phyloP scores from a whole-genome alignment of 2,888 invertebrate species.

The Aethes cnicana region DNA sequence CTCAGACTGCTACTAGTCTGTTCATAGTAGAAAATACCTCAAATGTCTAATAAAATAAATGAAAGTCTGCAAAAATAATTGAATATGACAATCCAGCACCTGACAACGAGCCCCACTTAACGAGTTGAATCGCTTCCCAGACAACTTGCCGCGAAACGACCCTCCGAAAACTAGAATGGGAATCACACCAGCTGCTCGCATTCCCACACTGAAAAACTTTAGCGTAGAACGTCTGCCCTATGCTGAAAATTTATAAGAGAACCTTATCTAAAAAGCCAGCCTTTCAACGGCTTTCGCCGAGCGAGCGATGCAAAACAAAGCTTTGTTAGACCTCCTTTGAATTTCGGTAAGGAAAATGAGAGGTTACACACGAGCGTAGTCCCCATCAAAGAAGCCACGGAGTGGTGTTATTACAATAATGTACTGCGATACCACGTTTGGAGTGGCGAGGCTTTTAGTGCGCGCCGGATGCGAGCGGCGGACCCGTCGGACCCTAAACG shows the following conservation, averaged over 20 bases:
- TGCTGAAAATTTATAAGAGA: slow-evolving; percentile 75
- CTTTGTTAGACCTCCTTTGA: slow-evolving; percentile 80
- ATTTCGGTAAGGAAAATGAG: slow-evolving; percentile 80
- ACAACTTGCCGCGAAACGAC: slow-evolving; percentile 57
- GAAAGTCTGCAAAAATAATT: too few species aligned
- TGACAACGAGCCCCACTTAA: slow-evolving; percentile 36
- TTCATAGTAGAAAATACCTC: too few species aligned
- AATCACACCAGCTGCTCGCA: slow-evolving; percentile 66
- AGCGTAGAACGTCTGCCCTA: slow-evolving; percentile 64
- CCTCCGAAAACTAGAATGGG: slow-evolving; percentile 61
- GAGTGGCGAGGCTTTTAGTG: slow-evolving; percentile 53
- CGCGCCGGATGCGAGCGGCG: slow-evolving; percentile 15
- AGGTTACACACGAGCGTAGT: slow-evolving; percentile 70
- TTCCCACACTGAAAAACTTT: slow-evolving; percentile 73
- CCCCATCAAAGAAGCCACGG: slow-evolving; percentile 71
- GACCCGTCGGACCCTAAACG: slow-evolving; percentile 22
- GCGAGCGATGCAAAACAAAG: slow-evolving; percentile 80
- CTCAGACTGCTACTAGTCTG: too few species aligned
- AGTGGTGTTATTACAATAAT: slow-evolving; percentile 79
- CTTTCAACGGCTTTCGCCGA: slow-evolving; percentile 72
- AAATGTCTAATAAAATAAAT: too few species aligned
- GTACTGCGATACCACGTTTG: slow-evolving; percentile 69
- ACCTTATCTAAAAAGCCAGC: slow-evolving; percentile 80
- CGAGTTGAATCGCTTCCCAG: slow-evolving; percentile 56
- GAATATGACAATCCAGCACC: background rate